Base-by-base conservation (phyloP, 1,140 invertebrate genomes). In the Drosophila sechellia region DNA sequence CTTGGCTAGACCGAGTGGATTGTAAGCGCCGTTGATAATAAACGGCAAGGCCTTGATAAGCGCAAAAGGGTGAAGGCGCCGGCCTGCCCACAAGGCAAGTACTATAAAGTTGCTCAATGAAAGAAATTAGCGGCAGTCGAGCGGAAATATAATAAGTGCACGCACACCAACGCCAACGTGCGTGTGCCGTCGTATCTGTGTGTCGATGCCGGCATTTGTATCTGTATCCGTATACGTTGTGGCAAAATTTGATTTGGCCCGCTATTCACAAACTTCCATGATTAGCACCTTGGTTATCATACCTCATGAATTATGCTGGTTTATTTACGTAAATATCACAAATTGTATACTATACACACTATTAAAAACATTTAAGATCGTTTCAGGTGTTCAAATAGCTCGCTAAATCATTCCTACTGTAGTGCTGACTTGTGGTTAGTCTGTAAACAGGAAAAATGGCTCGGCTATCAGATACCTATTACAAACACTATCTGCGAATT, bases 101-200 rank as follows among this genome's bases (percentile, higher is more conserved):
- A 73, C 55, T 59, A 69, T 71, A 70, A 72, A 68, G 54, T 64
- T 71, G 68, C 74, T 85, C 81, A 81, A 86, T 85, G 78, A 71
- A 79, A 69, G 56, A 63, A 63, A 73, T 69, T 73, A 76, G 70
- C 60, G 57, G 49, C 80, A 75, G 58, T 83, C 70, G 59, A 87
- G 76, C 83, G 83, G 83, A 87, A 87, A 87, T 87, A 79, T 89
- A 87, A 70, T 87, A 86, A 63, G 71, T 87, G 68, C 72, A 68
- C 59, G 31, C 57, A 66, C 25, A 58, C 53, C 10, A 13, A 4
- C 10, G n/a, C 22, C 37, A 17, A 11, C 13, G 25, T 63, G 40
- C 57, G 22, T 55, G 49, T 57, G 17, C n/a, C 25, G 34, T 50
- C 25, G 34, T 50, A 12, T 63, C 46, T 31, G 13, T 48, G 46